Evolutionary conservation across 2,797 vertebrate genomes (phyloP).

Genomic region (Pseudotriccus pelzelni): DNA sequence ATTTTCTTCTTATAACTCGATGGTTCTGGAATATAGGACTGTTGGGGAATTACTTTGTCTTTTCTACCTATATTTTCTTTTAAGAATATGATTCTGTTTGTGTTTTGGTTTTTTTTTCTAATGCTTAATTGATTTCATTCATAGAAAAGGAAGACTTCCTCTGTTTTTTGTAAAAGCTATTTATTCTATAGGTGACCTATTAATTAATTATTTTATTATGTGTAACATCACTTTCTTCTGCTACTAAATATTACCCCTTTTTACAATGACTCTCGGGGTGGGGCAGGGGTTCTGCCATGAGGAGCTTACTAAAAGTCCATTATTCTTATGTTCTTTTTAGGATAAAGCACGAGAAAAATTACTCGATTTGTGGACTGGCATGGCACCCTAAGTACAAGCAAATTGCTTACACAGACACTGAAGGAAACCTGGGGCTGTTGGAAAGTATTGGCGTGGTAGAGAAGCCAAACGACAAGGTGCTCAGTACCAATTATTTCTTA

Average conservation of each 20-base stretch:
- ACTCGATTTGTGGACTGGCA: constrained; percentile 86
- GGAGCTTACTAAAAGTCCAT: neutral
- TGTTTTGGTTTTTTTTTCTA: neutral
- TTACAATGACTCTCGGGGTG: neutral
- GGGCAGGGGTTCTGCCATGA: neutral
- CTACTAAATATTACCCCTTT: neutral
- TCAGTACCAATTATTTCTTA: neutral
- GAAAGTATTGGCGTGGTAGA: constrained; percentile 78
- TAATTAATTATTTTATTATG: neutral
- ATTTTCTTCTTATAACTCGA: neutral
- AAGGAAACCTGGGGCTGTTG: constrained; percentile 92
- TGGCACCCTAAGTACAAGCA: constrained; percentile 87
- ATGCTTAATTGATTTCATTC: neutral
- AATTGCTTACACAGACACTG: constrained; percentile 90
- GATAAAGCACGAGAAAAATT: constrained; percentile 92
- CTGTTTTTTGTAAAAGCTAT: neutral
- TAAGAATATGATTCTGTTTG: neutral
- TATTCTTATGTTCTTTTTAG: constrained; percentile 69
- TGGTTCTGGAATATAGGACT: neutral
- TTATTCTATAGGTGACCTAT: neutral
- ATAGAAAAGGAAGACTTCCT: neutral
- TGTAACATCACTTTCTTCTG: neutral
- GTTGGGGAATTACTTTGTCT: neutral
- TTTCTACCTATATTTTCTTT: neutral
- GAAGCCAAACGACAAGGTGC: constrained; percentile 71